Conservation (phyloP, 2,888 invertebrate species). For the Ganaspis brasiliensis region DNA sequence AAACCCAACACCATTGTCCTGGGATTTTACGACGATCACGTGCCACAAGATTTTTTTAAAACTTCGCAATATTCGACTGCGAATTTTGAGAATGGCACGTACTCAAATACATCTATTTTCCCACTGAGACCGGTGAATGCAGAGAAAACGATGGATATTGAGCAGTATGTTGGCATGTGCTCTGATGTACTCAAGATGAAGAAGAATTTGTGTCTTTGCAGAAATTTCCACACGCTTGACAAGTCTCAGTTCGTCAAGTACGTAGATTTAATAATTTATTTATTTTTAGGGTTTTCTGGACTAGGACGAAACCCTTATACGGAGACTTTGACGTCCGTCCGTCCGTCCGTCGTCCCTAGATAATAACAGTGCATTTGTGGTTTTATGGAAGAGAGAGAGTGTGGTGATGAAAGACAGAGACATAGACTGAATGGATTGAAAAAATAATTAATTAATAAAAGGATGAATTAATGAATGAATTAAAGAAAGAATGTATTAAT, state of each 20-base stretch:
- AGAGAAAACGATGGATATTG: constrained; percentile 81
- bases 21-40: constrained; percentile 93
- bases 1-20: constrained; percentile 98
- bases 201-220: constrained; percentile 96
- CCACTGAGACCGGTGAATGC: constrained; percentile 81
- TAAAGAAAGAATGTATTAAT: too few species aligned
- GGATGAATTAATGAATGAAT: too few species aligned
- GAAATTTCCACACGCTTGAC: constrained; percentile 93
- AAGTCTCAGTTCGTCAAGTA: constrained; percentile 89
- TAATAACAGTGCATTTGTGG: too few species aligned
- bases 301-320: too few species aligned
- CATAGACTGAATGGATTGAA: too few species aligned
- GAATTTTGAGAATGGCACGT: constrained; percentile 81
- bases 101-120: constrained; percentile 81
- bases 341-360: too few species aligned
- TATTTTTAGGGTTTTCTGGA: constrained; percentile 42
- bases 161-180: constrained; percentile 92
- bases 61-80: constrained; percentile 79
- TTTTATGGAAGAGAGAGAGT: too few species aligned
- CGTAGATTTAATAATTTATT: constrained; percentile 66
- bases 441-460: too few species aligned
- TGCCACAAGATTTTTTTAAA: constrained; percentile 90
- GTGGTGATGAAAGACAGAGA: too few species aligned
- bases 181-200: constrained; percentile 94
- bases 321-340: too few species aligned